A percentile compares a stretch with the other conserved stretches of the same genome.
These are phyloP conservation scores for Andrena marginata DNA, from an alignment of 2,888 invertebrate species.

Conservation along the genomic window DNA sequence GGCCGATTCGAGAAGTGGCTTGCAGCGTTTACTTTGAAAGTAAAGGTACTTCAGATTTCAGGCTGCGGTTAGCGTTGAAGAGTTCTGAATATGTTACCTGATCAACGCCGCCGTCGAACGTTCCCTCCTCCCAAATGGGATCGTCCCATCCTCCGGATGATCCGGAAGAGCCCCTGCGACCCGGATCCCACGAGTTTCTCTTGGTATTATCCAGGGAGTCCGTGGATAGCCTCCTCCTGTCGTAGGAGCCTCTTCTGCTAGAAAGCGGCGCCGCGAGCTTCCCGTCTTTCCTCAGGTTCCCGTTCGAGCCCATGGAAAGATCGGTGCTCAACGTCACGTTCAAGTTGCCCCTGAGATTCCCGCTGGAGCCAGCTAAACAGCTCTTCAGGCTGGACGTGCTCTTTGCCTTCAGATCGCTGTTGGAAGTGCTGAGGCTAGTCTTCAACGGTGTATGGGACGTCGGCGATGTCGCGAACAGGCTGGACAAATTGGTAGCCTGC, in stretches of 20 bases:
- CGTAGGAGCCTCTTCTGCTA: conserved; percentile 86
- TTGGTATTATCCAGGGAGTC: conserved; percentile 90
- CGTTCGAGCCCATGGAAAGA: conserved; percentile 72
- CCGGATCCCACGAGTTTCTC: conserved; percentile 90
- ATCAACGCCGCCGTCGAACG: conserved; percentile 42
- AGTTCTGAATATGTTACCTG: conserved; percentile 60
- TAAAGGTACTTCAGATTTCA: not conserved
- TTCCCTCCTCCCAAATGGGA: conserved; percentile 87
- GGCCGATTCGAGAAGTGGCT: not conserved
- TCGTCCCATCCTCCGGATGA: conserved; percentile 87
- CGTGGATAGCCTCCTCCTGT: conserved; percentile 87
- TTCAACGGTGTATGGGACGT: conserved; percentile 84
- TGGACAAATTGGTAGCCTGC: conserved; percentile 73
- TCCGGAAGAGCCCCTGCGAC: conserved; percentile 88
- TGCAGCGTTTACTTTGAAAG: not conserved
- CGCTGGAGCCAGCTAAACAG: conserved; percentile 78
- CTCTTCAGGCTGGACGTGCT: conserved; percentile 79
- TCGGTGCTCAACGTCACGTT: conserved; percentile 82
- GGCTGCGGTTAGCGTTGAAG: no score
- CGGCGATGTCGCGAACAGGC: conserved; percentile 70
- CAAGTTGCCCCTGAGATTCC: conserved; percentile 78
- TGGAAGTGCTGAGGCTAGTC: conserved; percentile 85
- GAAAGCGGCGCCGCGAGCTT: conserved; percentile 55
- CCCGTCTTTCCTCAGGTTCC: conserved; percentile 77
- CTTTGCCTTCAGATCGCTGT: conserved; percentile 73